Evolutionary conservation across 2,888 invertebrate genomes (phyloP).

Genomic region (Bimastos eiseni): DNA sequence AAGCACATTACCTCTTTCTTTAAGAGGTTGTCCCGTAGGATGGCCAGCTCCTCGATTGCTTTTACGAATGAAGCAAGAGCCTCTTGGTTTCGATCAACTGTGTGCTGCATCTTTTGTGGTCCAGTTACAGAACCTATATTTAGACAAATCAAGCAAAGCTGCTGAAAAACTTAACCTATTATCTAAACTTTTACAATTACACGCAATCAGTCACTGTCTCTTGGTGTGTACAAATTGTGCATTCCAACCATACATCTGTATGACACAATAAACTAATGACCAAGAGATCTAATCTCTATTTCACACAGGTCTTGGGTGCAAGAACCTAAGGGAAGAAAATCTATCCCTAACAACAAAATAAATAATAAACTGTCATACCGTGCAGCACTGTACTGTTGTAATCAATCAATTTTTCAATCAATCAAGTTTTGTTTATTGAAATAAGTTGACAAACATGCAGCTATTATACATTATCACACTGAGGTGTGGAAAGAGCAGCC

Average conservation of each 20-base stretch:
- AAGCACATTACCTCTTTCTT: conserved; percentile 49
- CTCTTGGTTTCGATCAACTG: conserved; percentile 70
- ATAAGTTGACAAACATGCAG: too few species aligned
- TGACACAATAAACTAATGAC: not conserved
- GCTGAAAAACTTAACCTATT: not conserved
- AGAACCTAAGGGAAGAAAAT: too few species aligned
- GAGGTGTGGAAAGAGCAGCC: too few species aligned
- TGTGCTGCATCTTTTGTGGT: conserved; percentile 64
- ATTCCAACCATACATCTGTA: not conserved
- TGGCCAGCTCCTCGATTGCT: conserved; percentile 68
- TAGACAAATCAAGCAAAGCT: not conserved
- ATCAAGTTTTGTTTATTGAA: too few species aligned
- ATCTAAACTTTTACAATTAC: not conserved
- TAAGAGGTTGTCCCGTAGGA: conserved; percentile 68
- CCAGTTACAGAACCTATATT: conserved; percentile 56
- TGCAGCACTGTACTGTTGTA: too few species aligned
- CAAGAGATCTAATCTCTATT: too few species aligned
- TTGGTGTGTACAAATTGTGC: not conserved
- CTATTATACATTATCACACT: too few species aligned
- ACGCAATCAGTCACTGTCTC: not conserved
- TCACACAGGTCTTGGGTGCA: too few species aligned
- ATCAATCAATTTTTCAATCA: too few species aligned
- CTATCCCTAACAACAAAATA: too few species aligned
- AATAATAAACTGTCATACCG: too few species aligned
- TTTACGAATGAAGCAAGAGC: conserved; percentile 72